Conservation (phyloP, 2,888 invertebrate genomes). For the Heliconius ethilla region DNA sequence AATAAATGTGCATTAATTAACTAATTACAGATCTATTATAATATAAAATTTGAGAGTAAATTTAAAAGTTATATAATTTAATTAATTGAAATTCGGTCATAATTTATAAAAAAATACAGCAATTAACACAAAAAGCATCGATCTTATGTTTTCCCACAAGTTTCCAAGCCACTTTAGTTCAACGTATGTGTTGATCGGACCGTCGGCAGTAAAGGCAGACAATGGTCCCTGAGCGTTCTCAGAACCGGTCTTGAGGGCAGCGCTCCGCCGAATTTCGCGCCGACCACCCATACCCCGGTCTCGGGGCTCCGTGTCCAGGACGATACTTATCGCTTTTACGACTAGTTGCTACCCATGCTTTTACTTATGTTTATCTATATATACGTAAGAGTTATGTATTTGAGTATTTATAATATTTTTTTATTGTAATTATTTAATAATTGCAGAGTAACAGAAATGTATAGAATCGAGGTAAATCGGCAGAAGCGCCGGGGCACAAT, state of each 20-base stretch:
- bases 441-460: neutral
- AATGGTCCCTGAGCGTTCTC: conserved; percentile 75
- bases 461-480: neutral
- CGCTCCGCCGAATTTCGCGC: conserved; percentile 79
- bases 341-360: conserved; percentile 54
- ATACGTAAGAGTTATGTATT: neutral
- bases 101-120: neutral
- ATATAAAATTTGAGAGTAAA: neutral
- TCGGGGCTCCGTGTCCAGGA: conserved; percentile 51
- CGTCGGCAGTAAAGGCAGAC: conserved; percentile 74
- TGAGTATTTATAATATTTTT: neutral
- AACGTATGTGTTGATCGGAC: conserved; percentile 44
- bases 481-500: neutral
- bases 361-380: neutral
- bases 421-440: neutral
- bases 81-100: neutral
- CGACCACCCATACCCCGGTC: conserved; percentile 75
- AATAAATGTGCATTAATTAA: neutral
- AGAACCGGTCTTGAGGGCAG: conserved; percentile 75
- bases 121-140: neutral
- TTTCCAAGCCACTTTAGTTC: conserved; percentile 30
- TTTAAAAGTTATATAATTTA: neutral
- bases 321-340: conserved; percentile 79
- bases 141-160: conserved; percentile 15
- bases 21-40: neutral